A percentile compares a stretch with the other conserved stretches of the same genome.
Conservation (phyloP, 2,888 invertebrate species). For the Drosophila siamana region DNA sequence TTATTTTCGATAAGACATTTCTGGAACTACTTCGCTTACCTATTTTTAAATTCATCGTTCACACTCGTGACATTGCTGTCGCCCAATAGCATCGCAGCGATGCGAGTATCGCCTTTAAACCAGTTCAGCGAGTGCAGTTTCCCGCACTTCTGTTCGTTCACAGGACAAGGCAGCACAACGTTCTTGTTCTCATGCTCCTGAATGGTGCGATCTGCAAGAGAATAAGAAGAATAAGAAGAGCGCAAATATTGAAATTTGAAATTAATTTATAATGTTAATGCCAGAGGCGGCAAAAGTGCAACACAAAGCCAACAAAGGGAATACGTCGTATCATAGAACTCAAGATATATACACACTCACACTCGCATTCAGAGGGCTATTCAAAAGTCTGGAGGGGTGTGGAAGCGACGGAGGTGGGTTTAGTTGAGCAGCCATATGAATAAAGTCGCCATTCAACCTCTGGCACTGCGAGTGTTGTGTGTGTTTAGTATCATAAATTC, state of each 20-base stretch:
- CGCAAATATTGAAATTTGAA: conserved; percentile 20
- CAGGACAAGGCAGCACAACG: conserved; percentile 89
- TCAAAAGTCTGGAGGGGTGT: conserved; percentile 29
- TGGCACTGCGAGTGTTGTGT: conserved; percentile 44
- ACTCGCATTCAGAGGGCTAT: conserved; percentile 36
- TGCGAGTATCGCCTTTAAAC: conserved; percentile 88
- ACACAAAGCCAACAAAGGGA: conserved; percentile 28
- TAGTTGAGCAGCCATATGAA: conserved; percentile 55
- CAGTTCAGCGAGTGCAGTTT: conserved; percentile 92
- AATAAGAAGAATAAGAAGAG: neutral
- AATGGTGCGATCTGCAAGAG: conserved; percentile 83
- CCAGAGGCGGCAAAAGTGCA: conserved; percentile 60
- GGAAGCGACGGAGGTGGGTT: neutral
- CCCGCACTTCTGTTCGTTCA: conserved; percentile 89
- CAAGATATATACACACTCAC: conserved; percentile 15
- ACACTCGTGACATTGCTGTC: conserved; percentile 84
- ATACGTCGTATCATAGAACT: conserved; percentile 2
- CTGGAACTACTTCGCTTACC: conserved; percentile 68
- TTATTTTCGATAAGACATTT: too few species aligned
- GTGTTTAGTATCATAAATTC: conserved; percentile 66
- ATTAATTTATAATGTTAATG: conserved; percentile 36
- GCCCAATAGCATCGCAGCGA: conserved; percentile 85
- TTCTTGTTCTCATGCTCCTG: conserved; percentile 85
- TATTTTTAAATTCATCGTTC: conserved; percentile 83
- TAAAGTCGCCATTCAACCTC: conserved; percentile 50